These are phyloP conservation scores for Protula sp. DNA, from an alignment of 2,888 invertebrate genomes.

Conservation along the genomic window DNA sequence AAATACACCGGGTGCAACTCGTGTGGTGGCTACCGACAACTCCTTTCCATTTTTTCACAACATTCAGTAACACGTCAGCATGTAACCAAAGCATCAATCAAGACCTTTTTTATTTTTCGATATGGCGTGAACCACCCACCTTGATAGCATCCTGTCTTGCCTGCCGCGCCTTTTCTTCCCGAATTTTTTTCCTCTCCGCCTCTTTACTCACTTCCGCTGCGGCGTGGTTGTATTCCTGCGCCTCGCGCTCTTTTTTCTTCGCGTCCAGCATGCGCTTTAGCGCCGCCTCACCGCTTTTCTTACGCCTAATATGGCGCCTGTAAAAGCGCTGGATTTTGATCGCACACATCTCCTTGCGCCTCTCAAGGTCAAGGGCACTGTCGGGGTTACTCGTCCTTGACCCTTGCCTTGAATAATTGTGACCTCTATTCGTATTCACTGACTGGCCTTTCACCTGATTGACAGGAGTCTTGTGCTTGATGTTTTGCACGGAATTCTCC, in stretches of 20 bases:
- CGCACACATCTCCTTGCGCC: constrained; percentile 35
- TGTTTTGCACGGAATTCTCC: constrained; percentile 51
- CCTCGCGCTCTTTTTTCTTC: constrained; percentile 32
- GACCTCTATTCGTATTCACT: not conserved
- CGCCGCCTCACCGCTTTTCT: constrained; percentile 39
- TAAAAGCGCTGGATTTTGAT: constrained; percentile 47
- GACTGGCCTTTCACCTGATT: constrained; percentile 33
- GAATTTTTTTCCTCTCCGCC: constrained; percentile 34
- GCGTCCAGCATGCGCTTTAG: constrained; percentile 39
- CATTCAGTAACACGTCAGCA: too few relatives aligned
- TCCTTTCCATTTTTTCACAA: too few relatives aligned
- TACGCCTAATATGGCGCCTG: constrained; percentile 29
- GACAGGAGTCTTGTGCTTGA: constrained; percentile 49
- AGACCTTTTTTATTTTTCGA: too few relatives aligned
- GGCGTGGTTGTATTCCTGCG: constrained; percentile 24
- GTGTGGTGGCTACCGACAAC: too few relatives aligned
- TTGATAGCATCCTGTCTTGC: constrained; percentile 46
- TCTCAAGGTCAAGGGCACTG: constrained; percentile 40
- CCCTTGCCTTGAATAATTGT: constrained; percentile 1
- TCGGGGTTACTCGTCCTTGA: constrained; percentile 17
- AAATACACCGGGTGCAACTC: too few relatives aligned
- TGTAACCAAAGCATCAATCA: too few relatives aligned
- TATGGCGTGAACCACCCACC: too few relatives aligned
- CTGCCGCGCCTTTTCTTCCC: constrained; percentile 44
- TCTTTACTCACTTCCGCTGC: constrained; percentile 23